A percentile compares a stretch with the other conserved stretches of the same genome.
phyloP scores from a whole-genome alignment of 2,113 vertebrate genomes.

The Lucifuga dentata region DNA sequence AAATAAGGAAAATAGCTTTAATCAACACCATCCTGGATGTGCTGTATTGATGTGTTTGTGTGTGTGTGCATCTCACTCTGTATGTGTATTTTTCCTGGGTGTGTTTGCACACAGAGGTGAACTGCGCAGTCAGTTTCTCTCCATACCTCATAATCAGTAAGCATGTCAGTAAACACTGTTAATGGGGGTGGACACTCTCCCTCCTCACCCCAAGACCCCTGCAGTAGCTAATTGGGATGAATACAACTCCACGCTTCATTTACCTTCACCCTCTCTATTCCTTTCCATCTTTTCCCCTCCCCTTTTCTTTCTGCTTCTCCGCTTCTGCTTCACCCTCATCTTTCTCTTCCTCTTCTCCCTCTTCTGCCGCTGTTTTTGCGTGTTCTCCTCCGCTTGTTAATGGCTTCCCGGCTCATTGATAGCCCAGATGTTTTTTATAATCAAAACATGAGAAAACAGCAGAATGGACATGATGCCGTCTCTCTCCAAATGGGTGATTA shows the following conservation, averaged over 20 bases:
- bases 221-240: slow-evolving; percentile 84
- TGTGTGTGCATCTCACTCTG: not conserved
- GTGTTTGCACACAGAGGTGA: slow-evolving; percentile 45
- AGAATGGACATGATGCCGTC: slow-evolving; percentile 61
- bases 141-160: slow-evolving; percentile 70
- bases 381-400: slow-evolving; percentile 69
- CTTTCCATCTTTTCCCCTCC: slow-evolving; percentile 36
- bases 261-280: slow-evolving; percentile 65
- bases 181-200: slow-evolving; percentile 80
- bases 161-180: slow-evolving; percentile 83
- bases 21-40: not conserved
- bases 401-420: slow-evolving; percentile 78
- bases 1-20: slow-evolving; percentile 20
- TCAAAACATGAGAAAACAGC: slow-evolving; percentile 73
- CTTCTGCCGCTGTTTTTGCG: slow-evolving; percentile 47
- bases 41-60: slow-evolving; percentile 7
- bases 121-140: slow-evolving; percentile 57
- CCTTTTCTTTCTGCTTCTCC: slow-evolving; percentile 14
- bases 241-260: slow-evolving; percentile 82
- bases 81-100: slow-evolving; percentile 6
- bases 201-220: slow-evolving; percentile 74
- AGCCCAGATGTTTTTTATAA: slow-evolving; percentile 77
- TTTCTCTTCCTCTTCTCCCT: slow-evolving; percentile 26
- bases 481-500: slow-evolving; percentile 46
- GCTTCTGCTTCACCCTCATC: slow-evolving; percentile 38